Evolutionary conservation across 1,140 invertebrate species (phyloP), one percentile per base, ranked within the genome.

Genomic region (Stenopsyche tienmushanensis): DNA sequence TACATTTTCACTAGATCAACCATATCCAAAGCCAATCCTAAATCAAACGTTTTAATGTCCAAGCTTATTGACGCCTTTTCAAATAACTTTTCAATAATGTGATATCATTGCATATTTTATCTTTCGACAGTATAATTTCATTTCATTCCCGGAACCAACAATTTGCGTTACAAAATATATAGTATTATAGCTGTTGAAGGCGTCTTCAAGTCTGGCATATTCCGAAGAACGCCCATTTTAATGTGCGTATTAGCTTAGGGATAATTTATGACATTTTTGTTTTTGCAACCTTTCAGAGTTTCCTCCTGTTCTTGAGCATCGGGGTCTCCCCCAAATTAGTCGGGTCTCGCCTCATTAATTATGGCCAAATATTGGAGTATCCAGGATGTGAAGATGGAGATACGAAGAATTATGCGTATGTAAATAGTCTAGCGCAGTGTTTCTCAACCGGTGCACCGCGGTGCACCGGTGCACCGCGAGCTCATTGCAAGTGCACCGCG

Each of bases 281-380:
- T 39, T 39, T 39, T 39, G 34, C 34, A n/a, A 39, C n/a, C 34
- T 39, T 39, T 39, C 7, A 39, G n/a, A n/a, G n/a, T 34, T 34
- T 5, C 29, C 29, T 34, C 29, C 13, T 7, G 29, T 34, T 34
- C 13, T 34, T 34, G 29, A 5, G 29, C 5, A 7, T 34, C 29
- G 5, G 29, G 29, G 29, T 34, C 29, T 34, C 34, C 34, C 34
- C 34, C 18, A 47, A 47, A 47, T 47, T 13, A 47, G 44, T 47
- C 44, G 7, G 18, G 44, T 47, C 44, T 20, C 44, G 44, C 7
- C 18, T 20, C 44, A 47, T 47, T 47, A 47, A 47, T 39, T 39
- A 39, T n/a, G 34, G 34, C 7, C 34, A 7, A n/a, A 39, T 39
- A 39, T 39, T 39, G 34, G 34, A 39, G 34, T 7, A 39, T 39